Evolutionary conservation across 2,113 vertebrate genomes (phyloP).

Genomic region (Oenanthe melanoleuca): DNA sequence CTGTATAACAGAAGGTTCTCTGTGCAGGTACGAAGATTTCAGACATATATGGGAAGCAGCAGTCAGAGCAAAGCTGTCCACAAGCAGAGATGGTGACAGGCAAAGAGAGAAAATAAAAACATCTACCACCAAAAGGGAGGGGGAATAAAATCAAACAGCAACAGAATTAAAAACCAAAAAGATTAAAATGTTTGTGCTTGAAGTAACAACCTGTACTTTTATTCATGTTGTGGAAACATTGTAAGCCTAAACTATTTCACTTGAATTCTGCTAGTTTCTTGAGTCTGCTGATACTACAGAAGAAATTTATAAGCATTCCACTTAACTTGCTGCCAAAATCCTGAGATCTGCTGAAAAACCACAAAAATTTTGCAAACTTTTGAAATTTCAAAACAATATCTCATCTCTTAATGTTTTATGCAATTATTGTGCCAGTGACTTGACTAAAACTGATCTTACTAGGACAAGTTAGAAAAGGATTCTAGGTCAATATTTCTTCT

Average conservation of each 20-base stretch:
- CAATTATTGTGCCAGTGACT: background rate
- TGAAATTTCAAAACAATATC: background rate
- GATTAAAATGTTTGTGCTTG: background rate
- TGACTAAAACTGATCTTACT: background rate
- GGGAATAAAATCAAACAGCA: background rate
- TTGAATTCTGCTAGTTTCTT: background rate
- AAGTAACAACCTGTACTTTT: background rate
- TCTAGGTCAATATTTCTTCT: background rate
- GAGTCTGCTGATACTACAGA: background rate
- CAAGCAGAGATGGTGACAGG: background rate
- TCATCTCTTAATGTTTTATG: background rate
- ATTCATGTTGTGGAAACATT: background rate
- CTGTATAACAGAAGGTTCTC: background rate
- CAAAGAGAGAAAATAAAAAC: background rate
- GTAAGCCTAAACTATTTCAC: background rate
- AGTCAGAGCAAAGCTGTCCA: background rate
- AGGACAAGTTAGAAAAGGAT: background rate
- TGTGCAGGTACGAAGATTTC: background rate
- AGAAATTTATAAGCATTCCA: background rate
- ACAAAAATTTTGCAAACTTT: background rate
- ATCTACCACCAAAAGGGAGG: background rate
- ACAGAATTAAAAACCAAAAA: background rate
- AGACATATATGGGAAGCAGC: background rate
- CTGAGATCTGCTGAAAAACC: background rate
- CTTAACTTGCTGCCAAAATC: background rate